Base-by-base conservation (phyloP, 2,113 vertebrate genomes). In the Lethenteron reissneri region DNA sequence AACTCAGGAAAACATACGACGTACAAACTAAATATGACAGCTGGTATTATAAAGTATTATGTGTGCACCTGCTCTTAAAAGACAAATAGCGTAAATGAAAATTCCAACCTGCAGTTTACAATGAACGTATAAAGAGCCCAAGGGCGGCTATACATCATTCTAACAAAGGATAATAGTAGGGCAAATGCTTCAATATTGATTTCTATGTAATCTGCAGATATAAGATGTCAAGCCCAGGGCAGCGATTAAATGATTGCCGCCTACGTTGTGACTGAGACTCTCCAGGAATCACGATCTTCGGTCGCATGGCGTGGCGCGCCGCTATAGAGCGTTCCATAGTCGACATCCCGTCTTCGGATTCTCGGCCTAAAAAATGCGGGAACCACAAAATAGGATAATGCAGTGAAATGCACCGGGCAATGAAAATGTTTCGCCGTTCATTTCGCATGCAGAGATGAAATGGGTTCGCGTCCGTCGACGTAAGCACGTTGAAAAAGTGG, bases 211-310 rank as follows among this genome's bases (percentile, higher is more conserved):
- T n/a, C 56, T 56, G 11, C 56, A 4, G 14, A 11, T n/a, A n/a
- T 71, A 25, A 21, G 60, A 56, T 7, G 41, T 59, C 17, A 57
- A 41, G 12, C 9, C 10, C 14, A 58, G 58, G 56, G 17, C 41
- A 25, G 3, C 5, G n/a, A 15, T 56, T 71, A 68, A 56, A 80
- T 86, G 83, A 41, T 41, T 41, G 41, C 41, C 41, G 41, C 41
- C 41, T 74, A 96, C 92, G 80, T n/a, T 88, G 84, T 2, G 92
- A 83, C 75, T 90, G 90, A 0, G 88, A 82, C 58, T 96, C 92
- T 86, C 92, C 89, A 1, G 92, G 92, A 71, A 94, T 92, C 89
- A 95, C 89, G 76, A 94, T 85, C 73, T 95, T 94, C 69, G 86
- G 79, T 12, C 90, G 79, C 1, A 89, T 89, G 10, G 87, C 85